Evolutionary conservation across 1,140 invertebrate genomes (phyloP).

Genomic region (Leptonema lineaticorne): DNA sequence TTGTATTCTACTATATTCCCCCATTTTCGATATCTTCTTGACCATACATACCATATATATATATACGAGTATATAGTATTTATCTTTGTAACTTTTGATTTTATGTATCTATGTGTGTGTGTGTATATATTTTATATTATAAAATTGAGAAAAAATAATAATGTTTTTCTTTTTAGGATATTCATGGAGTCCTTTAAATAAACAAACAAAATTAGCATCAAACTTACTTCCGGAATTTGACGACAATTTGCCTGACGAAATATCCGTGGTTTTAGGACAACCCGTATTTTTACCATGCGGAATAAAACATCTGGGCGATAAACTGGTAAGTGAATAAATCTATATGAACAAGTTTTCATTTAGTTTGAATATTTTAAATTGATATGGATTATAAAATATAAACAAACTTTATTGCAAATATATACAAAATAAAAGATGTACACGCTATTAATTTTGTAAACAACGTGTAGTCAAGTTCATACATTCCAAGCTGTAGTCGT

Average conservation of each 20-base stretch:
- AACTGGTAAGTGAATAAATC: constrained; percentile 60
- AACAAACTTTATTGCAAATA: too few species aligned
- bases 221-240: constrained; percentile 34
- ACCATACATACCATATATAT: not conserved
- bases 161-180: constrained; percentile 32
- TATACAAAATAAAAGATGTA: too few species aligned
- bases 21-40: not conserved
- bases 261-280: constrained; percentile 48
- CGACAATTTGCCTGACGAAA: constrained; percentile 15
- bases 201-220: constrained; percentile 8
- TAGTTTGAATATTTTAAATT: too few species aligned
- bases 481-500: too few species aligned
- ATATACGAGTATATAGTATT: not conserved
- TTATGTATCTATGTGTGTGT: not conserved
- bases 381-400: too few species aligned
- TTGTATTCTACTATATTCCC: not conserved
- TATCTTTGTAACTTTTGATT: too few species aligned
- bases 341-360: too few species aligned
- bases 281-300: constrained; percentile 60
- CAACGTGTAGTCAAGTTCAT: too few species aligned
- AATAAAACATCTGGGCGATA: constrained; percentile 59
- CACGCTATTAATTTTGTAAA: too few species aligned
- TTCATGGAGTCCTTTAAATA: constrained; percentile 28
- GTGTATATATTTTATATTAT: not conserved
- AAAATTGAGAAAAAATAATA: too few species aligned